These are phyloP conservation scores for Resseliella maxima DNA, from an alignment of 2,888 invertebrate genomes.

Conservation along the genomic window DNA sequence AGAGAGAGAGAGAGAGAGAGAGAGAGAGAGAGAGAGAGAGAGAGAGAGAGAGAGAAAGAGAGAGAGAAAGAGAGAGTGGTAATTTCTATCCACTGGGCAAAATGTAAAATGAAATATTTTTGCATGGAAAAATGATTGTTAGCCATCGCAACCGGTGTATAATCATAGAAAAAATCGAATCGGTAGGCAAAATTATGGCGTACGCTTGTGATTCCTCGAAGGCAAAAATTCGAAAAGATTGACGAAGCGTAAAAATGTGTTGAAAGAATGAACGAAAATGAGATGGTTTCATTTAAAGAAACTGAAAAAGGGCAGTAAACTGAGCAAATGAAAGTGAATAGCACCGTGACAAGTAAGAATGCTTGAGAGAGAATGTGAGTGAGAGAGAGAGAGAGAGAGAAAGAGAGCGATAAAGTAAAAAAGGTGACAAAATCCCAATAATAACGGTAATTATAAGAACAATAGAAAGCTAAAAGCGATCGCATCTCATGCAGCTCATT, in stretches of 20 bases:
- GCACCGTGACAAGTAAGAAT: too few species aligned
- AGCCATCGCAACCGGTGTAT: background rate
- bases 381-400: too few species aligned
- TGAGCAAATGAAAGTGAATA: background rate
- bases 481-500: background rate
- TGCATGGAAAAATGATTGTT: background rate
- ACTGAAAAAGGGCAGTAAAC: background rate
- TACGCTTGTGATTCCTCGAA: background rate
- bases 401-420: too few species aligned
- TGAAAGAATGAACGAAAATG: background rate
- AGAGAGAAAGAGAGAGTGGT: background rate
- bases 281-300: background rate
- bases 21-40: background rate
- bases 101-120: background rate
- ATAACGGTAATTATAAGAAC: constrained; percentile 4
- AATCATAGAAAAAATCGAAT: background rate
- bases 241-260: background rate
- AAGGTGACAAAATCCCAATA: background rate
- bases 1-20: background rate
- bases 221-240: background rate
- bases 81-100: constrained; percentile 3
- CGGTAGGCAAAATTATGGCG: background rate
- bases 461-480: background rate
- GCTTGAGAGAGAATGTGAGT: too few species aligned
- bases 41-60: background rate